Conservation (phyloP, 2,797 vertebrate genomes). For the Oryzias dopingdopingensis region DNA sequence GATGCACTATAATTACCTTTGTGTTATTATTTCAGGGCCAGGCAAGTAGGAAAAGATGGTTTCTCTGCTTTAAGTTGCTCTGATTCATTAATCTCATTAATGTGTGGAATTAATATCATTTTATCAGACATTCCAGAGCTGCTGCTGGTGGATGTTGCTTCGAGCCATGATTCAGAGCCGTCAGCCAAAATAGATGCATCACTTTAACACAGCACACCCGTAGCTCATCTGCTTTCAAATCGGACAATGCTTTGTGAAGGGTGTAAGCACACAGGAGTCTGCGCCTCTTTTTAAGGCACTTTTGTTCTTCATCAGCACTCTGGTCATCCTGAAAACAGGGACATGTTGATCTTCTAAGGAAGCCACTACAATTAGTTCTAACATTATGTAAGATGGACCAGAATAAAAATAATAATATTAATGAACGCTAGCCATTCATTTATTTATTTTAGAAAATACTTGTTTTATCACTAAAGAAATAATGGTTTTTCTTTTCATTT, state of each 20-base stretch:
- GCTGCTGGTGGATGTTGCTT: conserved; percentile 82
- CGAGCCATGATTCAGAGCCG: conserved; percentile 87
- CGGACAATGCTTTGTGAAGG: conserved; percentile 52
- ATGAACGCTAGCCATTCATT: no score
- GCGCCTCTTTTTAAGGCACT: conserved; percentile 30
- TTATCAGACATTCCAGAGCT: conserved; percentile 98
- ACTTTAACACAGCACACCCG: conserved; percentile 81
- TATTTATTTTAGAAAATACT: no score
- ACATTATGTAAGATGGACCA: conserved; percentile 65
- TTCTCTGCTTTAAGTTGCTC: conserved; percentile 81
- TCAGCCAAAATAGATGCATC: conserved; percentile 85
- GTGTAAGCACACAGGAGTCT: conserved; percentile 60
- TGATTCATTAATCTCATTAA: conserved; percentile 99
- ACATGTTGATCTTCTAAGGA: conserved; percentile 24
- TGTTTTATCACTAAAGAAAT: no score
- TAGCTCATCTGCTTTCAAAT: conserved; percentile 83
- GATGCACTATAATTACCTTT: conserved; percentile 98
- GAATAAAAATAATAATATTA: conserved; percentile 31
- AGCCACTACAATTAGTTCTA: neutral
- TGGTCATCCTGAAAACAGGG: conserved; percentile 62
- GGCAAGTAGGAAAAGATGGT: conserved; percentile 83
- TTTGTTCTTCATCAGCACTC: conserved; percentile 83
- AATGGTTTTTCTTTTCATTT: no score
- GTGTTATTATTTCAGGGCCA: conserved; percentile 94
- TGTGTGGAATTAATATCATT: conserved; percentile 99